Evolutionary conservation across 2,888 invertebrate species (phyloP), one percentile per base, ranked within the genome.

Genomic region (Apotomis betuletana): DNA sequence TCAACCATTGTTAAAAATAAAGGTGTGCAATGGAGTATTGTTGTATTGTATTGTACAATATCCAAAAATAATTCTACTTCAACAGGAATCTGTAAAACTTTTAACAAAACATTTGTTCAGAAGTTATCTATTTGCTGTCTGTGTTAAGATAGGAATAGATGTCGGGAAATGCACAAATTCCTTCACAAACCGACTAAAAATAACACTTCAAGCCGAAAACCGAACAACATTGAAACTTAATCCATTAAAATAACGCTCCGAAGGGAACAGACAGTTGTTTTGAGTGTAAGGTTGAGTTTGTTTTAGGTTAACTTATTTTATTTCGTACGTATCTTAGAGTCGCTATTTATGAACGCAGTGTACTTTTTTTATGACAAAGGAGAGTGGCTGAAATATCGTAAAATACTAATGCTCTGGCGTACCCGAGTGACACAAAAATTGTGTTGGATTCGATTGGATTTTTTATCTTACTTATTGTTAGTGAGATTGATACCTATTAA

Each of bases 51-150:
- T 41, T 41, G 41, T 5, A 41, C 41, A 41, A 41, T 41, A 41
- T 41, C 6, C 5, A 6, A 41, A 41, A 41, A 41, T 41, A 41
- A 27, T 27, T 27, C 27, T 27, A 27, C 27, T 41, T 41, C 9
- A 46, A 57, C 13, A 27, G 27, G 55, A 44, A 67, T 71, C 49
- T 15, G 5, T 54, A 63, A 60, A 69, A 62, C 57, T 71, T 55
- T 67, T 55, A 62, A 49, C 38, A 46, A 69, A 57, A 27, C 57
- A 62, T 67, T 67, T 10, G 36, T 3, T 61, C 55, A 49, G 13
- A 71, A 70, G 52, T 70, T 68, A 70, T 70, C 67, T 55, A 70
- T 70, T 74, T 70, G 74, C 67, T 41, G 67, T 51, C 71, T 71
- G 61, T 41, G 9, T 38, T 46, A 27, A 13, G 38, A 55, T 70